Evolutionary conservation across 2,797 vertebrate species (phyloP).

Genomic region (Eulemur coronatus): DNA sequence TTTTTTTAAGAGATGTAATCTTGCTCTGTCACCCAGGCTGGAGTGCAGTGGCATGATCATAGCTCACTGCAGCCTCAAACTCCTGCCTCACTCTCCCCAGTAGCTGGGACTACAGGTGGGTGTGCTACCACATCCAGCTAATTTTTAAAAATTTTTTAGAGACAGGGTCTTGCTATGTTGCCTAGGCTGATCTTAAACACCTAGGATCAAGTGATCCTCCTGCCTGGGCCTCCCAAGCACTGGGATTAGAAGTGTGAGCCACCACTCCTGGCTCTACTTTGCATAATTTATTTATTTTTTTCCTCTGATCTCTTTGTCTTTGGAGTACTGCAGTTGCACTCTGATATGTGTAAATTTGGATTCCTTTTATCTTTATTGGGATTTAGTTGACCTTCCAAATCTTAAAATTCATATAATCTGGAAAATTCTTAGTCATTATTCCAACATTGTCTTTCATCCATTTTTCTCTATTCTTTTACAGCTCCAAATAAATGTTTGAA

Average conservation of each 20-base stretch:
- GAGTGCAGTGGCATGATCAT: background rate
- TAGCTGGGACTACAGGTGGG: background rate
- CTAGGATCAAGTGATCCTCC: too few species aligned
- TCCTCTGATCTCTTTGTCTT: background rate
- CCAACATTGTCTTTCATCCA: background rate
- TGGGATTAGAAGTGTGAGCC: too few species aligned
- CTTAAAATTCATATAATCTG: slow-evolving; percentile 35
- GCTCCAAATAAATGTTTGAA: background rate
- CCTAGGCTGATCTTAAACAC: too few species aligned
- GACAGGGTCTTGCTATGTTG: too few species aligned
- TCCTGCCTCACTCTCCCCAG: background rate
- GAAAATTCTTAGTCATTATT: slow-evolving; percentile 4
- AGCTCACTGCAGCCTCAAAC: background rate
- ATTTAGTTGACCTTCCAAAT: slow-evolving; percentile 17
- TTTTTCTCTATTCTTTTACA: slow-evolving; percentile 42
- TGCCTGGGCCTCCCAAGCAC: too few species aligned
- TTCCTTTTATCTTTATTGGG: slow-evolving; percentile 11
- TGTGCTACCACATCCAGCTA: background rate
- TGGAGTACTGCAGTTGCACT: slow-evolving; percentile 17
- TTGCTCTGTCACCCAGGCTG: background rate
- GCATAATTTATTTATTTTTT: background rate
- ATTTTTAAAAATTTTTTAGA: too few species aligned
- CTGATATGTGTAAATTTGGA: background rate
- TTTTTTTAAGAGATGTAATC: background rate
- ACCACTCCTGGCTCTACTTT: background rate